phyloP scores from a whole-genome alignment of 2,113 vertebrate species.

The Antidorcas marsupialis region DNA sequence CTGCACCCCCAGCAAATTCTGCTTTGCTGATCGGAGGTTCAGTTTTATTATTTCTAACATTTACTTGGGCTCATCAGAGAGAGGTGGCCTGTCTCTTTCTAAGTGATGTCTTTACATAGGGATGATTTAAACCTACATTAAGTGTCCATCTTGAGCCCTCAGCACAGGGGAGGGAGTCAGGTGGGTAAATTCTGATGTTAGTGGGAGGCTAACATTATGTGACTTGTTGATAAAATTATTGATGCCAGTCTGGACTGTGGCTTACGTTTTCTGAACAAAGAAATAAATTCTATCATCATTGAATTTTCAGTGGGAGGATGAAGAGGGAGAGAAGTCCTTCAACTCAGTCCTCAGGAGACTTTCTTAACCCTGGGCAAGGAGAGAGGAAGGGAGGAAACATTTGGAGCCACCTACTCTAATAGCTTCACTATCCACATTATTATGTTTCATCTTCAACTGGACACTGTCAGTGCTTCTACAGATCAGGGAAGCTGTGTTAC shows the following conservation, averaged over 20 bases:
- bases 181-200: constrained; percentile 11
- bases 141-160: neutral
- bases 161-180: neutral
- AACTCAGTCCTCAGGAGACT: neutral
- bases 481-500: neutral
- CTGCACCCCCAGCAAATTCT: neutral
- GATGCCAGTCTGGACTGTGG: neutral
- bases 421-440: neutral
- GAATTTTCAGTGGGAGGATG: neutral
- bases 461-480: neutral
- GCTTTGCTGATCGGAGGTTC: neutral
- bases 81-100: neutral
- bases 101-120: neutral
- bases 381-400: neutral
- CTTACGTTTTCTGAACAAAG: constrained; percentile 33
- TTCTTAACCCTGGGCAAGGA: neutral
- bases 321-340: neutral
- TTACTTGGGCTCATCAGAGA: neutral
- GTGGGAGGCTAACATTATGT: constrained; percentile 34
- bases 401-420: neutral
- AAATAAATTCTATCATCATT: constrained; percentile 49
- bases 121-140: neutral
- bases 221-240: constrained; percentile 52
- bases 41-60: neutral
- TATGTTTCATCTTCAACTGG: neutral